phyloP scores from a whole-genome alignment of 2,113 vertebrate genomes.

The Pachyramphus minor region DNA sequence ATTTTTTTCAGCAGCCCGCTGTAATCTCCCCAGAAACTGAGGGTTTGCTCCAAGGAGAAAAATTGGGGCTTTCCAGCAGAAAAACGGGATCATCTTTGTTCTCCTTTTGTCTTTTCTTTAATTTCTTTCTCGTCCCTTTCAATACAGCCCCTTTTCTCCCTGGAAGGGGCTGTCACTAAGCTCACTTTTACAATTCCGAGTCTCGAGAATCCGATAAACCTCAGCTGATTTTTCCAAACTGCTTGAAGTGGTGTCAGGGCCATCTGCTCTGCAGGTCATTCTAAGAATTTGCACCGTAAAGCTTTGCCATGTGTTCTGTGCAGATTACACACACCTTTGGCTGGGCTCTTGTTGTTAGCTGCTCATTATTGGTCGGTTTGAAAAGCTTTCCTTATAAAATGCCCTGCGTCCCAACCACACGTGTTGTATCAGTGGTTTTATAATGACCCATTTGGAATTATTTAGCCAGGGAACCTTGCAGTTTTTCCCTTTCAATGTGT shows the following conservation, averaged over 20 bases:
- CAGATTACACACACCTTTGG: constrained; percentile 49
- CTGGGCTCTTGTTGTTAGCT: constrained; percentile 48
- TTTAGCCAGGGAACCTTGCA: constrained; percentile 60
- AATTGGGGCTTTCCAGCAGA: not conserved
- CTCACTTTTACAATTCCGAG: not conserved
- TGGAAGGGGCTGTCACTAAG: not conserved
- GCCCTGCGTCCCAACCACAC: constrained; percentile 18
- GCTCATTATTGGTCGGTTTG: constrained; percentile 50
- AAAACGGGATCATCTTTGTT: not conserved
- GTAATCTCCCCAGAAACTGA: not conserved
- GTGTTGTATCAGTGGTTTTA: constrained; percentile 34
- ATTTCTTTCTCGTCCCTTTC: not conserved
- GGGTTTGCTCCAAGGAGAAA: not conserved
- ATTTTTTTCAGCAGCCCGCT: not conserved
- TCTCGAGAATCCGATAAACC: not conserved
- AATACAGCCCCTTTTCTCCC: not conserved
- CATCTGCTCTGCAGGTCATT: constrained; percentile 40
- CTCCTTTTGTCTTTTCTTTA: not conserved
- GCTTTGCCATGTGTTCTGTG: constrained; percentile 52
- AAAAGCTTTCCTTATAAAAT: constrained; percentile 38
- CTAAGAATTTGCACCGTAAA: constrained; percentile 24
- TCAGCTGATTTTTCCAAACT: not conserved
- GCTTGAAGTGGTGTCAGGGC: constrained; percentile 9
- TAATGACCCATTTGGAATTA: constrained; percentile 72
- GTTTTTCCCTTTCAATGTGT: constrained; percentile 53